A percentile compares a stretch with the other conserved stretches of the same genome.
These are phyloP conservation scores for Odontamblyopus lacepedii DNA, from an alignment of 2,797 vertebrate species.

Conservation along the genomic window DNA sequence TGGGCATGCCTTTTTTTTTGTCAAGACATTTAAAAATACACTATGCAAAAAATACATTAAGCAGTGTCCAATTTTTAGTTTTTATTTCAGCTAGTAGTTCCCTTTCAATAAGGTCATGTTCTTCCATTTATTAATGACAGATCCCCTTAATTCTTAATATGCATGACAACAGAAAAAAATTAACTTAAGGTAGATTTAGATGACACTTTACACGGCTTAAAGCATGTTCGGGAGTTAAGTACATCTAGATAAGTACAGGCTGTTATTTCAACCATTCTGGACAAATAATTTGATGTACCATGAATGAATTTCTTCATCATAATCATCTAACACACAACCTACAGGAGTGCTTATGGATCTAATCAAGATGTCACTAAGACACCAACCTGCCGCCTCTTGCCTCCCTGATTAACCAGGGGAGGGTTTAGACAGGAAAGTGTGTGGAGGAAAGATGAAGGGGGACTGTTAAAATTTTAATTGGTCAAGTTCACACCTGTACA, in stretches of 20 bases:
- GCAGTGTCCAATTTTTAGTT: conserved; percentile 55
- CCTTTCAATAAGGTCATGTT: conserved; percentile 70
- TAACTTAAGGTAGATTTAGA: conserved; percentile 66
- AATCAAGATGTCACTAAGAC: conserved; percentile 66
- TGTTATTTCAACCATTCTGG: conserved; percentile 67
- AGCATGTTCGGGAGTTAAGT: conserved; percentile 71
- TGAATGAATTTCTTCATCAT: conserved; percentile 65
- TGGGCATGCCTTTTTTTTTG: neutral
- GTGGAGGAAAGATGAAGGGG: conserved; percentile 81
- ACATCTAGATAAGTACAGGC: conserved; percentile 77
- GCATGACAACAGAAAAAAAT: conserved; percentile 74
- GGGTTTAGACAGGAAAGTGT: conserved; percentile 62
- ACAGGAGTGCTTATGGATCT: conserved; percentile 74
- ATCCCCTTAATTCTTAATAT: conserved; percentile 68
- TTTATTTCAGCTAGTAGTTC: conserved; percentile 74
- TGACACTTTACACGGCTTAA: conserved; percentile 71
- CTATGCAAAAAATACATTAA: conserved; percentile 7
- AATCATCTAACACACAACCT: conserved; percentile 73
- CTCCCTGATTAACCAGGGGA: conserved; percentile 71
- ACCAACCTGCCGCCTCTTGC: conserved; percentile 75
- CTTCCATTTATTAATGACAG: conserved; percentile 65
- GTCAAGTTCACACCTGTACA: conserved; percentile 89
- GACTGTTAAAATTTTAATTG: conserved; percentile 82
- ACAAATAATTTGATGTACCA: conserved; percentile 66
- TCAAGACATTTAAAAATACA: neutral